Base-by-base conservation (phyloP, 2,888 invertebrate species). In the Zhuqinia jingwanae region DNA sequence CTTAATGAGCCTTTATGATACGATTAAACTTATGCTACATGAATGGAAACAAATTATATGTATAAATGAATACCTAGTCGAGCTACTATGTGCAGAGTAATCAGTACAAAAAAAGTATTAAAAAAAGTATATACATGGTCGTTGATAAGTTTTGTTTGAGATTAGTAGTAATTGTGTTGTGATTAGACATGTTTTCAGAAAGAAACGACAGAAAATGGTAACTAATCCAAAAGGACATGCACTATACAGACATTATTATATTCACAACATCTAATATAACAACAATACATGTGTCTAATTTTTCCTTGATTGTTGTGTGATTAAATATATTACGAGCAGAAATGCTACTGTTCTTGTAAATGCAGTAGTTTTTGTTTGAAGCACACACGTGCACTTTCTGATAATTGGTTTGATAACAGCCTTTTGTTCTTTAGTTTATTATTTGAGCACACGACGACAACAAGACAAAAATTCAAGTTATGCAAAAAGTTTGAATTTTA, bases 341-440 rank as follows among this genome's bases (percentile, higher is more conserved):
- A n/a, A 17, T 30, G 58, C 42, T 58, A 30, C 27, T 78, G 65
- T 30, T 79, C 30, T 10, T 56, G 27, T 10, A n/a, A n/a, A n/a
- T 17, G 53, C 53, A 17, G 20, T 56, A n/a, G 8, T 42, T 42
- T 6, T n/a, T n/a, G n/a, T n/a, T n/a, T n/a, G n/a, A n/a, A n/a
- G 15, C 15, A 42, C 20, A n/a, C 1, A 63, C 30, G 30, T 63
- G 30, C n/a, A 8, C 47, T 25, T 63, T 65, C 30, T 45, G 22
- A 63, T 78, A 78, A 78, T 78, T 58, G 60, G 25, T 82, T 58
- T 58, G 58, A 50, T 75, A 73, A 58, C 45, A 68, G 53, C 56
- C 30, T 50, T 27, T 68, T 85, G 84, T 45, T 50, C 27, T 36
- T 36, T 6, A 36, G 36, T 36, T 36, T 36, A 36, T 36, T 53